Evolutionary conservation across 2,797 vertebrate species (phyloP).

Genomic region (Taenioides sp.): DNA sequence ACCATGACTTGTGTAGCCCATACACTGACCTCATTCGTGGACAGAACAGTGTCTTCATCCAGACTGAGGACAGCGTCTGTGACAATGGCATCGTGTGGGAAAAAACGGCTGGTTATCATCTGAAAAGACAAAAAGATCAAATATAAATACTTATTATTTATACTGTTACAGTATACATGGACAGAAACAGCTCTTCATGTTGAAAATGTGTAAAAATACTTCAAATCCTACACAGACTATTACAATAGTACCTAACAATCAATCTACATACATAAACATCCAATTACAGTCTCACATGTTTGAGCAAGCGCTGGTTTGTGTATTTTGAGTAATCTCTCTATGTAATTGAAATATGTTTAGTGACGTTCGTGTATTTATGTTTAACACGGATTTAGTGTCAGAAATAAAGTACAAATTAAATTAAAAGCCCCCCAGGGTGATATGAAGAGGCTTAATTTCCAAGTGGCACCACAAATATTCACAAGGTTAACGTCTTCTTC

Average conservation of each 20-base stretch:
- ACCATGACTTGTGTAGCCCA: no score
- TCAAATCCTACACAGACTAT: no score
- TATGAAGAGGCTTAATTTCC: conserved; percentile 54
- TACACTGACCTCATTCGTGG: conserved; percentile 81
- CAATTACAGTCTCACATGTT: not conserved
- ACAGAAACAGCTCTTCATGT: not conserved
- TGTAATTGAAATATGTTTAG: conserved; percentile 20
- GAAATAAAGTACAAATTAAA: conserved; percentile 36
- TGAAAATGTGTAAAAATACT: no score
- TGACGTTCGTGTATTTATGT: conserved; percentile 19
- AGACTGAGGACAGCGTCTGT: conserved; percentile 81
- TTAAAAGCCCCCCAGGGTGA: conserved; percentile 26
- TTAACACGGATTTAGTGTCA: conserved; percentile 25
- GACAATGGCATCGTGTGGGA: conserved; percentile 72
- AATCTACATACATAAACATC: not conserved
- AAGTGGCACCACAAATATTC: conserved; percentile 34
- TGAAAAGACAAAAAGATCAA: conserved; percentile 31
- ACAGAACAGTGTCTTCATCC: conserved; percentile 83
- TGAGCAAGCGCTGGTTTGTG: not conserved
- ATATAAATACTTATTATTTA: not conserved
- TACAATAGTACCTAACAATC: no score
- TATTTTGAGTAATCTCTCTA: conserved; percentile 4
- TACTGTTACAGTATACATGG: not conserved
- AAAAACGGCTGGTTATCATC: conserved; percentile 83
- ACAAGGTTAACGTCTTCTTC: conserved; percentile 45